Evolutionary conservation across 2,797 vertebrate genomes (phyloP), one percentile per base, ranked within the genome.

Genomic region (Heterohyrax brucei): DNA sequence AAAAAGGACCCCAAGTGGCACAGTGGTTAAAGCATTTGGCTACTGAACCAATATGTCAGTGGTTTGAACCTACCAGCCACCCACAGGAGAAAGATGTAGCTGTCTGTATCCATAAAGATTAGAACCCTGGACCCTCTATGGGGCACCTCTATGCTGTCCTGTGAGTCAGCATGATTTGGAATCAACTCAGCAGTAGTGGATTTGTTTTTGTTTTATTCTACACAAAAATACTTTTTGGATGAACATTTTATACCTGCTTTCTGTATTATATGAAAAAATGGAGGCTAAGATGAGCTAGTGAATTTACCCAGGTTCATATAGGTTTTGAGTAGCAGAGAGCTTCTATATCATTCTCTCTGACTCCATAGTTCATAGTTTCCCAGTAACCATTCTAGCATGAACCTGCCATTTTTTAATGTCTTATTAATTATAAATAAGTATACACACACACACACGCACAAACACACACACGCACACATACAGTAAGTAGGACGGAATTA

Each of bases 311-410:
- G 7, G 1, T 21, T 76, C 44, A 16, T 30, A 30, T 50, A 21
- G 26, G 46, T 95, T 62, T 2, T 26, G 22, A 48, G 3, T 3
- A 53, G 14, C 10, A 3, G 39, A 46, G 3, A 5, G 7, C 48
- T 81, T 75, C 87, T 18, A 64, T 81, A 83, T 88, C 28, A 24
- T 78, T 88, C 59, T 21, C 10, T 89, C 10, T 90, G 33, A 76
- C 81, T 87, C 90, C 30, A 73, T 84, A 64, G 12, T 26, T 95
- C 26, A 46, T 28, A 33, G 2, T 70, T 7, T 1, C 12, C 33
- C 39, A 4, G n/a, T 18, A 22, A 61, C 48, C 59, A 3, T 59
- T 48, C 12, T 46, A 22, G 61, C 13, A 30, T 68, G 39, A 3
- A 3, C 14, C 28, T 24, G 28, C 21, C 46, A 73, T 80, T 89